Percentiles rank a stretch among this genome's conserved stretches.
Conservation (phyloP, 2,797 vertebrate genomes). For the Pagetopsis macropterus region DNA sequence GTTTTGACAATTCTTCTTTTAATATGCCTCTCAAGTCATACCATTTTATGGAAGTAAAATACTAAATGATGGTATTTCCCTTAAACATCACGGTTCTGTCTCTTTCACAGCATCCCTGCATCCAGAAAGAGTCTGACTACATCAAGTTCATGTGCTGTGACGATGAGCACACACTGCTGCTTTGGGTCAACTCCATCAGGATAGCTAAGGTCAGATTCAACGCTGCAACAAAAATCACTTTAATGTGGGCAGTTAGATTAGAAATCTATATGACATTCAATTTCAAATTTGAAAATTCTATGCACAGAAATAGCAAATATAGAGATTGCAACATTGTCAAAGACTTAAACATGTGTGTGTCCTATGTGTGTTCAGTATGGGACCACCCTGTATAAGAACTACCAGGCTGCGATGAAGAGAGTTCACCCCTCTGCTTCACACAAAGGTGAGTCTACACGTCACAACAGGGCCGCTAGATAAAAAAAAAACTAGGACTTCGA, state of each 20-base stretch:
- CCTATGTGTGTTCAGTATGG: conserved; percentile 83
- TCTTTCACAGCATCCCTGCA: conserved; percentile 87
- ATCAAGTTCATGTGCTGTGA: conserved; percentile 92
- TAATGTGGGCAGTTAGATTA: neutral
- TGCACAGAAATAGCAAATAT: neutral
- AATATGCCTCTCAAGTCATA: neutral
- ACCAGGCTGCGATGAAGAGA: conserved; percentile 84
- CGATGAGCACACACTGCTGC: conserved; percentile 79
- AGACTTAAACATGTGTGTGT: neutral
- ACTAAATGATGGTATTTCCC: neutral
- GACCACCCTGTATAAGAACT: conserved; percentile 86
- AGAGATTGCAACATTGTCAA: neutral
- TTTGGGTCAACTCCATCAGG: conserved; percentile 91
- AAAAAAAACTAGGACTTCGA: too few species aligned
- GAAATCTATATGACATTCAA: neutral
- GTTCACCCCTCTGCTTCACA: conserved; percentile 26
- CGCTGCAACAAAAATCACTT: neutral
- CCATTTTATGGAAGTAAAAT: neutral
- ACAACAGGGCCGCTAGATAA: neutral
- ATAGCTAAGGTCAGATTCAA: conserved; percentile 88
- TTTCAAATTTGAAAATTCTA: neutral
- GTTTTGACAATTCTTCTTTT: neutral
- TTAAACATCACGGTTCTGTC: neutral
- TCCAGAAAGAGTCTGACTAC: conserved; percentile 91
- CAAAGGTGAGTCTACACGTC: conserved; percentile 41